Conservation (phyloP, 2,113 vertebrate species). For the Melanocharis versteri region DNA sequence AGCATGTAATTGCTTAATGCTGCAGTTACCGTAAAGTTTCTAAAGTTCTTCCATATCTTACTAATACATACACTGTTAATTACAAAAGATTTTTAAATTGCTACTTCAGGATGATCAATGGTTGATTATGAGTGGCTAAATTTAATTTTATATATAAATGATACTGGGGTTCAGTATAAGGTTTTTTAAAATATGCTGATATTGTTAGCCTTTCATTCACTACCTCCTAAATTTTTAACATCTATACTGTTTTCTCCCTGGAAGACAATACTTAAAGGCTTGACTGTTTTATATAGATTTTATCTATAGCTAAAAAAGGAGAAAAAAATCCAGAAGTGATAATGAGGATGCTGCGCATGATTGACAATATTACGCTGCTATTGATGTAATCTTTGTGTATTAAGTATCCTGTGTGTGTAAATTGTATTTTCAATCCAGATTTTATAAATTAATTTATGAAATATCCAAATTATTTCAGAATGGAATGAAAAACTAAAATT, state of each 20-base stretch:
- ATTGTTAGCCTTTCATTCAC: conserved; percentile 71
- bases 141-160: conserved; percentile 49
- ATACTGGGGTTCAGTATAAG: conserved; percentile 61
- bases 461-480: conserved; percentile 43
- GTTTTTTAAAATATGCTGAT: conserved; percentile 57
- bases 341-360: conserved; percentile 39
- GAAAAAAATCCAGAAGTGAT: not conserved
- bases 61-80: conserved; percentile 49
- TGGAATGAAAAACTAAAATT: conserved; percentile 24
- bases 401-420: conserved; percentile 29
- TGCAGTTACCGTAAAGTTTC: conserved; percentile 57
- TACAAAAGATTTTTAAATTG: conserved; percentile 1
- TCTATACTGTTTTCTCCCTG: conserved; percentile 52
- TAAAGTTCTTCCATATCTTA: conserved; percentile 47
- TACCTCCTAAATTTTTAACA: conserved; percentile 76
- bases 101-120: conserved; percentile 22
- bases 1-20: conserved; percentile 32
- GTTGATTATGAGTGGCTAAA: conserved; percentile 53
- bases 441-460: conserved; percentile 63
- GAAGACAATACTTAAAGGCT: conserved; percentile 70
- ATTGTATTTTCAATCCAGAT: conserved; percentile 46
- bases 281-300: conserved; percentile 69
- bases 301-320: conserved; percentile 55
- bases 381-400: conserved; percentile 39
- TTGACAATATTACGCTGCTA: conserved; percentile 63